Evolutionary conservation across 1,140 invertebrate species (phyloP).

Genomic region (Trinorchestia longiramus): DNA sequence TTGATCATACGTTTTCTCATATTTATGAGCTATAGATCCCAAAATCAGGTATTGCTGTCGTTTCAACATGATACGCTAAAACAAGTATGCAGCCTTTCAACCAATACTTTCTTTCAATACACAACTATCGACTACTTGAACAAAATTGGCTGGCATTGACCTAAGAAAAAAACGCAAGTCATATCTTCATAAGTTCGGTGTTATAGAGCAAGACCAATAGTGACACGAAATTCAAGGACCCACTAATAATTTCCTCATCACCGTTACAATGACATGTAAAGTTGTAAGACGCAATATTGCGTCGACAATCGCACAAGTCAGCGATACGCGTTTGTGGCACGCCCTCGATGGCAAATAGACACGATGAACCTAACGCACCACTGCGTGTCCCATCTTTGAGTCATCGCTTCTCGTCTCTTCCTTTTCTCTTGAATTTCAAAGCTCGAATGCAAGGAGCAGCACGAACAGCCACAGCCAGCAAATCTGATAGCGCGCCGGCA

Average conservation of each 20-base stretch:
- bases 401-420: background rate
- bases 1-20: background rate
- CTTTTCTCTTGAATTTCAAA: constrained; percentile 23
- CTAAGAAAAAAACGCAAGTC: background rate
- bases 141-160: background rate
- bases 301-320: background rate
- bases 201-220: background rate
- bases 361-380: background rate
- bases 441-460: constrained; percentile 1
- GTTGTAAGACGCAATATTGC: background rate
- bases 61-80: background rate
- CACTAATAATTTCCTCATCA: background rate
- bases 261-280: too few relatives aligned
- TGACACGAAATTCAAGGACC: background rate
- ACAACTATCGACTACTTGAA: background rate
- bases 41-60: background rate
- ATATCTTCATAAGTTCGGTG: background rate
- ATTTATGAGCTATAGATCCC: background rate
- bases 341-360: background rate
- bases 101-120: background rate
- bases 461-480: background rate
- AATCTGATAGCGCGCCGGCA: constrained; percentile 24
- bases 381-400: background rate
- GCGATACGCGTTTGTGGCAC: background rate
- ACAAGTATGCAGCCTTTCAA: background rate